These are phyloP conservation scores for Cephalotes varians DNA, from an alignment of 2,888 invertebrate species.

Conservation along the genomic window DNA sequence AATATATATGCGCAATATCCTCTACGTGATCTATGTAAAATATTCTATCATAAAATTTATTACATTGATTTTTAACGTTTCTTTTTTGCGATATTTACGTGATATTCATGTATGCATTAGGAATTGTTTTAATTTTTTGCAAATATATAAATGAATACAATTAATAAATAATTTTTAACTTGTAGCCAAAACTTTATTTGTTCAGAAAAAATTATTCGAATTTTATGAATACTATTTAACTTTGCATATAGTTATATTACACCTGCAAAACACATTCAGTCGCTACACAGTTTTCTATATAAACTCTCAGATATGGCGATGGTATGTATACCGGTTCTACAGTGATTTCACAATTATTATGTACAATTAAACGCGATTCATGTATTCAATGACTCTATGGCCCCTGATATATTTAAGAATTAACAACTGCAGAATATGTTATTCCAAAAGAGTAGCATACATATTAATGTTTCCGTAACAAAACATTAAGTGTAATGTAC, in stretches of 20 bases:
- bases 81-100: neutral
- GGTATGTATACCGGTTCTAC: neutral
- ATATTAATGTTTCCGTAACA: constrained; percentile 3
- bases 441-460: neutral
- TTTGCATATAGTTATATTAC: neutral
- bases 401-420: neutral
- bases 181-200: neutral
- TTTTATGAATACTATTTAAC: neutral
- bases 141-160: neutral
- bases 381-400: constrained; percentile 1
- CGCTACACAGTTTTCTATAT: neutral
- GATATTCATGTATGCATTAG: neutral
- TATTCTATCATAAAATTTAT: neutral
- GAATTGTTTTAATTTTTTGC: neutral
- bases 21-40: neutral
- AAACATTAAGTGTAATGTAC: neutral
- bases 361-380: constrained; percentile 6
- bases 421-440: neutral
- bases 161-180: neutral
- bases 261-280: neutral
- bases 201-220: neutral
- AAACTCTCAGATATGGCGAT: neutral
- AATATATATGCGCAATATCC: neutral
- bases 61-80: neutral
- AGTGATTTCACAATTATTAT: neutral